Evolutionary conservation across 2,113 vertebrate species (phyloP).

Genomic region (Oncorhynchus masou): DNA sequence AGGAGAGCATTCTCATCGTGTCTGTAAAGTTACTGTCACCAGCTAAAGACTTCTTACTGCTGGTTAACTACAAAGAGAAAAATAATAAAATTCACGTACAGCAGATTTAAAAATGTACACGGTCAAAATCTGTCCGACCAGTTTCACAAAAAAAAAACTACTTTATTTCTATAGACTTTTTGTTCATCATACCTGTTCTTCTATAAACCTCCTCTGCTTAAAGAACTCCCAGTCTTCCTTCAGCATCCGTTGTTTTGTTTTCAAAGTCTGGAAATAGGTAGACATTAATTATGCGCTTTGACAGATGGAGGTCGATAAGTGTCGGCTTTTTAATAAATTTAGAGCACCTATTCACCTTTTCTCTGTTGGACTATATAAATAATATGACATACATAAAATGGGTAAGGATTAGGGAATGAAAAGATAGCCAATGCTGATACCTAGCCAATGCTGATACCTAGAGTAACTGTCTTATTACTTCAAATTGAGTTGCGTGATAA

Average conservation of each 20-base stretch:
- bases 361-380: background rate
- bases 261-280: conserved; percentile 77
- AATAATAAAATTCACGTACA: background rate
- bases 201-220: conserved; percentile 90
- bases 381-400: too few relatives aligned
- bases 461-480: too few relatives aligned
- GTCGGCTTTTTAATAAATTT: background rate
- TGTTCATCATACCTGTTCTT: conserved; percentile 84
- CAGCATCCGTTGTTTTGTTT: conserved; percentile 87
- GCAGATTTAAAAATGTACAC: too few relatives aligned
- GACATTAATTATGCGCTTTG: too few relatives aligned
- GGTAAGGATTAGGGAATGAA: too few relatives aligned
- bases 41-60: conserved; percentile 83
- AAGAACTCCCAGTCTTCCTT: conserved; percentile 97
- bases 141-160: too few relatives aligned
- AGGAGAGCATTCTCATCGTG: conserved; percentile 93
- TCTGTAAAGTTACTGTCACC: conserved; percentile 93
- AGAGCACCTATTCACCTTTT: background rate
- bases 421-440: too few relatives aligned
- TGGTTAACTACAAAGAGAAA: conserved; percentile 75
- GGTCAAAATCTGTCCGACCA: too few relatives aligned
- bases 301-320: background rate
- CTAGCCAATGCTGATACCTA: too few relatives aligned
- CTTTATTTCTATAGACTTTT: too few relatives aligned
- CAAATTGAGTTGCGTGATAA: background rate